Conservation (phyloP, 2,113 vertebrate species). For the Cyprinus carpio region DNA sequence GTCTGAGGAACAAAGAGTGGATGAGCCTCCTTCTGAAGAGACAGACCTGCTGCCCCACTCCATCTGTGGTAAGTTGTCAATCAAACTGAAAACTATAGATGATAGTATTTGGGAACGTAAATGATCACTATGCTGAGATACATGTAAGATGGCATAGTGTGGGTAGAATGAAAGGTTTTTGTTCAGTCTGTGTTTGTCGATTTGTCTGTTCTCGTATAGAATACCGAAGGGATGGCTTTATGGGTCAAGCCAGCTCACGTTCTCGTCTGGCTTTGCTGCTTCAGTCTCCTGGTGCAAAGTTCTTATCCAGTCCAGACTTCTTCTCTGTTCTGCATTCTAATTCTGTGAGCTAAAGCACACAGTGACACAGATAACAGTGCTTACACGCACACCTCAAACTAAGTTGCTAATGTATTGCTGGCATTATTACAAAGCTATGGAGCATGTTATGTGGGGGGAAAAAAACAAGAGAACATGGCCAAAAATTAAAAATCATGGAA, state of each 20-base stretch:
- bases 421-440: background rate
- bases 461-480: background rate
- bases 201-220: slow-evolving; percentile 72
- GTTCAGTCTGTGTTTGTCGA: slow-evolving; percentile 46
- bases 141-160: background rate
- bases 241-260: slow-evolving; percentile 86
- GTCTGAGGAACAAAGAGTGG: slow-evolving; percentile 80
- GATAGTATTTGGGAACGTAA: background rate
- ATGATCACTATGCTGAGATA: background rate
- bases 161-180: background rate
- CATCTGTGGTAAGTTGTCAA: slow-evolving; percentile 60
- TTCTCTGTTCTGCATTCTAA: slow-evolving; percentile 99
- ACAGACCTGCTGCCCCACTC: slow-evolving; percentile 71
- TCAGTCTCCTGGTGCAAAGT: slow-evolving; percentile 97
- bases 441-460: background rate
- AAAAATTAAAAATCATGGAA: background rate
- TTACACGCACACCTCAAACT: background rate
- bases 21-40: slow-evolving; percentile 69
- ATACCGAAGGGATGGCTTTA: slow-evolving; percentile 86
- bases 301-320: slow-evolving; percentile 99
- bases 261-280: slow-evolving; percentile 92
- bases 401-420: background rate
- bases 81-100: background rate
- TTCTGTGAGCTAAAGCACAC: slow-evolving; percentile 83
- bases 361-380: slow-evolving; percentile 7